A percentile compares a stretch with the other conserved stretches of the same genome.
Evolutionary conservation across 2,888 invertebrate genomes (phyloP).

Genomic region (Magallana nippona): DNA sequence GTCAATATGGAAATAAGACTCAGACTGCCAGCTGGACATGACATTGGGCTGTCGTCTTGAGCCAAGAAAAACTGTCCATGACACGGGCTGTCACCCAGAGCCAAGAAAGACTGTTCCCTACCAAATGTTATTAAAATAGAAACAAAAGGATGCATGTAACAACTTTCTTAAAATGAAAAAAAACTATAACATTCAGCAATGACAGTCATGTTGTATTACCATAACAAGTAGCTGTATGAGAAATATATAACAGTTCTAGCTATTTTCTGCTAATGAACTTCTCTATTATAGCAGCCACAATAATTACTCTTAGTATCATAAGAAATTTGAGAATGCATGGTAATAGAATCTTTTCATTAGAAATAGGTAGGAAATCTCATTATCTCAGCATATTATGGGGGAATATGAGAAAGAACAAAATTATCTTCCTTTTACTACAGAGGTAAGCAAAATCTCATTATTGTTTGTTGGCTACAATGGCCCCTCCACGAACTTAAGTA

Average conservation of each 20-base stretch:
- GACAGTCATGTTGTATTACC: background rate
- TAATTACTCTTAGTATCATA: background rate
- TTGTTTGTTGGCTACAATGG: background rate
- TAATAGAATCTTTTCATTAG: background rate
- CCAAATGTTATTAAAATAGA: background rate
- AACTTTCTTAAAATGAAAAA: background rate
- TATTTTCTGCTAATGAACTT: no score
- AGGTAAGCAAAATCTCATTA: background rate
- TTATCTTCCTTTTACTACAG: background rate
- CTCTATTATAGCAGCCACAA: no score
- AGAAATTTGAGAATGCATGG: conserved; percentile 3
- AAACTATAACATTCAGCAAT: background rate
- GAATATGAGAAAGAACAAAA: background rate
- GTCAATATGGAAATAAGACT: background rate
- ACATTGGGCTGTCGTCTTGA: background rate
- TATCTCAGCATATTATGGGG: background rate
- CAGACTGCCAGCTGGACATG: background rate
- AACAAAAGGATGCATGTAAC: background rate
- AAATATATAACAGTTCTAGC: background rate
- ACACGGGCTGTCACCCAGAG: conserved; percentile 5
- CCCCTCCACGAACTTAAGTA: background rate
- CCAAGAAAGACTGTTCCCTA: background rate
- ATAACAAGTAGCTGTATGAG: background rate
- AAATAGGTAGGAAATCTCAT: conserved; percentile 3
- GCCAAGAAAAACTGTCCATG: background rate